These are phyloP conservation scores for Scartelaos histophorus DNA, from an alignment of 2,113 vertebrate genomes.

Conservation along the genomic window DNA sequence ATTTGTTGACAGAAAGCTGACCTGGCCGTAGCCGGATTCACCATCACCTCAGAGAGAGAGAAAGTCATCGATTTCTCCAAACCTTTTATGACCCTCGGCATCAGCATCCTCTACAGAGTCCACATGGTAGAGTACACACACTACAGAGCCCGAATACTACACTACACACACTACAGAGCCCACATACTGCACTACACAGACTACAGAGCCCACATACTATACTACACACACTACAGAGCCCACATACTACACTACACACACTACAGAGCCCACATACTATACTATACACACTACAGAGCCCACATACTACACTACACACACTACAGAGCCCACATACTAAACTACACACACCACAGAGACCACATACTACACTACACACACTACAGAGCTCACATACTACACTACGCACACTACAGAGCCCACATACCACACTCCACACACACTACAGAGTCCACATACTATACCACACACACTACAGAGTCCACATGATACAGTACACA, in stretches of 20 bases:
- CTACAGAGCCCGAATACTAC: constrained; percentile 86
- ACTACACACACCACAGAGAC: background rate
- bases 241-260: constrained; percentile 77
- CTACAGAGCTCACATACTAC: constrained; percentile 76
- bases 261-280: constrained; percentile 86
- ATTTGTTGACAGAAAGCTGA: constrained; percentile 83
- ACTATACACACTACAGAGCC: background rate
- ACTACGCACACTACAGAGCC: constrained; percentile 75
- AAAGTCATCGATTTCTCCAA: constrained; percentile 95
- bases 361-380: constrained; percentile 66
- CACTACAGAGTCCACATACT: background rate
- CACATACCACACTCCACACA: constrained; percentile 75
- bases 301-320: background rate
- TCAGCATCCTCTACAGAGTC: constrained; percentile 90
- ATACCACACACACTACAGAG: background rate
- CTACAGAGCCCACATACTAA: constrained; percentile 76
- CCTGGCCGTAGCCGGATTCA: constrained; percentile 88
- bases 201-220: constrained; percentile 77
- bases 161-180: background rate
- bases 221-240: constrained; percentile 74
- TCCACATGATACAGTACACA: constrained; percentile 76
- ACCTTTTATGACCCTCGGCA: constrained; percentile 91
- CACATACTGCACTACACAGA: constrained; percentile 76
- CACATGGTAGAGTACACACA: constrained; percentile 78
- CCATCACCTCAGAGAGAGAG: constrained; percentile 90